Evolutionary conservation across 2,797 vertebrate species (phyloP).

Genomic region (Martes flavigula): DNA sequence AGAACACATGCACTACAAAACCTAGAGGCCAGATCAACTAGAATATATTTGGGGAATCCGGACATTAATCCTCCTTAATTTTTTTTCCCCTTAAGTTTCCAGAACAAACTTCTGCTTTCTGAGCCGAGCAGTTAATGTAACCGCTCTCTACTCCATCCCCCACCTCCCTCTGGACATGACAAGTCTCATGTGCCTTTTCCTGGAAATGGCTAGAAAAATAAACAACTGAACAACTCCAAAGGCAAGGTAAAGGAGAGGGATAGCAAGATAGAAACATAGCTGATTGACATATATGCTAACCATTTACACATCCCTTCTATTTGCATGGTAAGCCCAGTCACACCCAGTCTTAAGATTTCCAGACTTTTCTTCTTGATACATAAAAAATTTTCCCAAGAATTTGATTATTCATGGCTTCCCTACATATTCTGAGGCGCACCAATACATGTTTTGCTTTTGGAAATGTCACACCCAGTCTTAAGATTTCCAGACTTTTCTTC

Average conservation of each 20-base stretch:
- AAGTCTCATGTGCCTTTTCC: constrained; percentile 57
- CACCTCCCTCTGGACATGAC: constrained; percentile 8
- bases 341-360: too few species aligned
- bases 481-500: not conserved
- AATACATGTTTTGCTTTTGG: too few species aligned
- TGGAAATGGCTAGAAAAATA: constrained; percentile 69
- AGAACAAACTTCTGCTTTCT: not conserved
- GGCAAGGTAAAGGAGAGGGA: not conserved
- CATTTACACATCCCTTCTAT: not conserved
- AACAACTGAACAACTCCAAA: not conserved
- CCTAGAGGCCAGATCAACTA: not conserved
- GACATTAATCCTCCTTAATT: not conserved
- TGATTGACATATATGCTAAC: not conserved
- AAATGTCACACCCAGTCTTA: not conserved
- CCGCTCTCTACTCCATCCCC: not conserved
- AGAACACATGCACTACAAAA: not conserved
- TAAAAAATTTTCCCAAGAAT: too few species aligned
- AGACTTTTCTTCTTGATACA: too few species aligned
- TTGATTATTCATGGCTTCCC: too few species aligned
- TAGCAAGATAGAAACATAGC: not conserved
- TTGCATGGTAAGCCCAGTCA: not conserved
- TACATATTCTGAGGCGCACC: not conserved
- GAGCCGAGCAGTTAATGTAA: not conserved
- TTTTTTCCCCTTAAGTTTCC: constrained; percentile 1
- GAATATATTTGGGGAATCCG: not conserved